Evolutionary conservation across 2,113 vertebrate genomes (phyloP).

Genomic region (Sinosuthora webbiana): DNA sequence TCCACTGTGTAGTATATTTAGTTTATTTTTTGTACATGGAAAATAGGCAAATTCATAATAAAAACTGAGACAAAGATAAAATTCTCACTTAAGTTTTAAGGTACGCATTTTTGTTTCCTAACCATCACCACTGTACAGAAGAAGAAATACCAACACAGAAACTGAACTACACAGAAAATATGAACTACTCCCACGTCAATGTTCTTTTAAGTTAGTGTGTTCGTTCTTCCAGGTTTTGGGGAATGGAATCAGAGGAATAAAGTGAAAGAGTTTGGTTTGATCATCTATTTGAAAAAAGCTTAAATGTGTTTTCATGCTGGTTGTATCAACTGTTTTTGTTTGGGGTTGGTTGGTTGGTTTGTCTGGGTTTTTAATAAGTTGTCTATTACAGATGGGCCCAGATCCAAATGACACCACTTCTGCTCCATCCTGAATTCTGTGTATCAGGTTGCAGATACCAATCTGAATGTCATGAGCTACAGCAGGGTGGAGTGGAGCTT

Average conservation of each 20-base stretch:
- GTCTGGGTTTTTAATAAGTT: not conserved
- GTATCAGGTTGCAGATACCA: conserved; percentile 12
- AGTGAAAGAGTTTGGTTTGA: not conserved
- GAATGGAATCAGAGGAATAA: not conserved
- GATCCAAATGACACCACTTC: not conserved
- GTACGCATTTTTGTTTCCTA: not conserved
- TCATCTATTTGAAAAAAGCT: not conserved
- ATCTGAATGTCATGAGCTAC: not conserved
- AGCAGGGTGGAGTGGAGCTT: not conserved
- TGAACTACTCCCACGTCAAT: not conserved
- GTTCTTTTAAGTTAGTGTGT: not conserved
- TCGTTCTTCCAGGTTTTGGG: not conserved
- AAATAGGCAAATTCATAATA: not conserved
- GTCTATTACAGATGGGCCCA: not conserved
- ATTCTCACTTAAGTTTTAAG: not conserved
- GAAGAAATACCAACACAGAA: not conserved
- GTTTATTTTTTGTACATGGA: not conserved
- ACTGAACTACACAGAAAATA: not conserved
- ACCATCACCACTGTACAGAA: not conserved
- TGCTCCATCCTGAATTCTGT: not conserved
- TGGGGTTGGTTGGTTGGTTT: not conserved
- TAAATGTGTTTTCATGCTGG: not conserved
- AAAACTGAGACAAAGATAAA: not conserved
- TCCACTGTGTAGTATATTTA: not conserved
- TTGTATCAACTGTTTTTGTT: not conserved